These are phyloP conservation scores for Dexiosoma caninum DNA, from an alignment of 2,888 invertebrate genomes.

Conservation along the genomic window DNA sequence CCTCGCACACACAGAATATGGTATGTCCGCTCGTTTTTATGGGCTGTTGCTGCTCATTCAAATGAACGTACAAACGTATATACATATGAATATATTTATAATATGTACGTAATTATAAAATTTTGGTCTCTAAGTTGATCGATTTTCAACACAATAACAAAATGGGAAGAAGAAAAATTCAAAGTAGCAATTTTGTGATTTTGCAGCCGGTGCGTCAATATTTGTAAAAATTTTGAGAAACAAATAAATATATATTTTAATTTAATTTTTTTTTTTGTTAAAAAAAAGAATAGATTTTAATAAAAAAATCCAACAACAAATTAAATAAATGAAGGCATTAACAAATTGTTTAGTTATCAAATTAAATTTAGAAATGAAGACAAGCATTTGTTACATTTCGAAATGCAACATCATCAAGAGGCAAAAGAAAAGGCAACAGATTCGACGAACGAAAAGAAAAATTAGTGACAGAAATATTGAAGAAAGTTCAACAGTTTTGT, in stretches of 20 bases:
- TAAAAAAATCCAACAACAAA: constrained; percentile 7
- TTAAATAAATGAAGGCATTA: constrained; percentile 29
- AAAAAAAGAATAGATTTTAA: not conserved
- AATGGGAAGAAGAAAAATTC: not conserved
- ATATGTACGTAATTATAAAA: not conserved
- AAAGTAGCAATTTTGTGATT: constrained; percentile 19
- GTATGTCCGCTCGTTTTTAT: too few species aligned
- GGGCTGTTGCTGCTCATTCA: not conserved
- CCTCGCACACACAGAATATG: too few species aligned
- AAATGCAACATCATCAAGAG: constrained; percentile 21
- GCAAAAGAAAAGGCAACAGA: constrained; percentile 1
- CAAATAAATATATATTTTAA: constrained; percentile 8
- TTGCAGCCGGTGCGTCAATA: constrained; percentile 64
- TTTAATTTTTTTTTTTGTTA: not conserved
- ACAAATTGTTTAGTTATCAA: constrained; percentile 56
- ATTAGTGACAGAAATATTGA: constrained; percentile 38
- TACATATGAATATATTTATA: too few species aligned
- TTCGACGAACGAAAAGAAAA: not conserved
- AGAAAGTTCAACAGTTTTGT: constrained; percentile 46
- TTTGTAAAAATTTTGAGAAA: constrained; percentile 37
- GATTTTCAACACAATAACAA: constrained; percentile 19
- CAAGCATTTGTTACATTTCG: constrained; percentile 58
- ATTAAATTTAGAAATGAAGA: constrained; percentile 61
- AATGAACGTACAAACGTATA: constrained; percentile 11
- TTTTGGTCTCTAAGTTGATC: constrained; percentile 10